Base-by-base conservation (phyloP, 2,888 invertebrate genomes). In the Campoplex nolae region DNA sequence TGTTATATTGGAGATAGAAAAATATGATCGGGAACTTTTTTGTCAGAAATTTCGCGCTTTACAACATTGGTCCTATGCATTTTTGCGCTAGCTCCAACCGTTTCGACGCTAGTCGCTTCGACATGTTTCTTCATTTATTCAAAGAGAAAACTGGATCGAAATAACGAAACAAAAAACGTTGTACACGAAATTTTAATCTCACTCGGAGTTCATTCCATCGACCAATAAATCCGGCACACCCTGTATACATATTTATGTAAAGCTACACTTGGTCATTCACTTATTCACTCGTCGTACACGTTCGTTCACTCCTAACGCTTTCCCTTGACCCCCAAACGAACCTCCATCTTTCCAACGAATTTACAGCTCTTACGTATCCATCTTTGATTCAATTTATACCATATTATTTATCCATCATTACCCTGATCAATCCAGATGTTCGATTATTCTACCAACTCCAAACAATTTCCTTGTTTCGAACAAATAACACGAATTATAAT, bases 201-300 rank as follows among this genome's bases (percentile, higher is more conserved):
- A 56, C 23, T 23, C 23, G 8, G 2, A 9, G 11, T 9, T 9
- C n/a, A 8, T 8, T 56, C 23, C 16, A 18, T 51, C n/a, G 6
- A 9, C 56, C 23, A n/a, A 56, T 56, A n/a, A 28, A 62, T 38
- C 38, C 42, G 45, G 75, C 23, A 32, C 42, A 68, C 23, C 51
- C 62, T 45, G 23, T 58, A 38, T 70, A 48, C 62, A 84, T 56
- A 83, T 68, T n/a, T 54, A 45, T 45, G 45, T 45, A 45, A 9
- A 45, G 45, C 45, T 51, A 77, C 73, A 70, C 79, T 84, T 75
- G 84, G 80, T 86, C 86, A 86, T 86, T 86, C 86, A 67, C 84
- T 84, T 81, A 77, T 82, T 85, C 85, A 48, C 71, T 74, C 67
- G 58, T 32, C 35, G 82, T 68, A 70, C 79, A 74, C 78, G 68